Evolutionary conservation across 2,797 vertebrate species (phyloP).

Genomic region (Cirrhinus mrigala): DNA sequence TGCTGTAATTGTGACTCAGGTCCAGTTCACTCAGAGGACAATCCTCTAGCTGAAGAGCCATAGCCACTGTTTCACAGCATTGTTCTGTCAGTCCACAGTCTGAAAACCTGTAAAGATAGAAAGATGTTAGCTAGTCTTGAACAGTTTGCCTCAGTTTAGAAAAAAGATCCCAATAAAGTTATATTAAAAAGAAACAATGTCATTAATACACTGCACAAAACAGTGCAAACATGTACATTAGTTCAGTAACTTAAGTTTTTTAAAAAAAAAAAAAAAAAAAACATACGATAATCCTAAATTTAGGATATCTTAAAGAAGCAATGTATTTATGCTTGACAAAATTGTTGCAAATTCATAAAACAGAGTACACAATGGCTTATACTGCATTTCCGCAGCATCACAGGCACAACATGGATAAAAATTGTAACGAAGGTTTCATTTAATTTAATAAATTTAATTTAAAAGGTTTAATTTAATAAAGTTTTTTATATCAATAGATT

Average conservation of each 20-base stretch:
- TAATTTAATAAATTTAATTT: no score
- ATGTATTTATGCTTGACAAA: no score
- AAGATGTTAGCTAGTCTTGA: neutral
- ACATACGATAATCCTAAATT: no score
- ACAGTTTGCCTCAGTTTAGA: neutral
- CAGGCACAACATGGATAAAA: no score
- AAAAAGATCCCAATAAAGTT: neutral
- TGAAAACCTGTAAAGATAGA: conserved; percentile 43
- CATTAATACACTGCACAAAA: neutral
- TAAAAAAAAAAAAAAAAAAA: no score
- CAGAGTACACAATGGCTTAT: neutral
- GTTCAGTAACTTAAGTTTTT: no score
- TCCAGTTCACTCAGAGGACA: conserved; percentile 40
- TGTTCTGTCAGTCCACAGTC: conserved; percentile 47
- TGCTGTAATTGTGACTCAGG: conserved; percentile 52
- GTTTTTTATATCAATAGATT: neutral
- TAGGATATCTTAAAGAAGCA: no score
- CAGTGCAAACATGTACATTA: no score
- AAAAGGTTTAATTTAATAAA: no score
- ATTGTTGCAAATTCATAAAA: no score
- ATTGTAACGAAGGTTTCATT: no score
- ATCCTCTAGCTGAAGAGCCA: conserved; percentile 39
- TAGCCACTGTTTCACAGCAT: conserved; percentile 49
- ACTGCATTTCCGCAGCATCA: no score
- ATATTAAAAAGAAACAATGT: neutral